Conservation (phyloP, 2,888 invertebrate genomes). For the Drosophila cracens region DNA sequence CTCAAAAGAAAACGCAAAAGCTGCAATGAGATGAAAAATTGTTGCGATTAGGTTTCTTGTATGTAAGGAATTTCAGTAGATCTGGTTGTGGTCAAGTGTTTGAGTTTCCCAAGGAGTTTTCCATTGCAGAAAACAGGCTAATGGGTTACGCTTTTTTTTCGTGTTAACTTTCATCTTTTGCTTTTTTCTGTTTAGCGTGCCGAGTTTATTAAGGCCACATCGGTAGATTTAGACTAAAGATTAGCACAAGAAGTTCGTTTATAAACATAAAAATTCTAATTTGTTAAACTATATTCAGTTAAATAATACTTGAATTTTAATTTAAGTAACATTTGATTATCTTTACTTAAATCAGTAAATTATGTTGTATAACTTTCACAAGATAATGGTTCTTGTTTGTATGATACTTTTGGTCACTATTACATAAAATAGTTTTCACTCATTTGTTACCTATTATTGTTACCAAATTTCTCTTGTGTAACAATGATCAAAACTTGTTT, state of each 20-base stretch:
- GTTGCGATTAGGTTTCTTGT: constrained; percentile 34
- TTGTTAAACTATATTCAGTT: background rate
- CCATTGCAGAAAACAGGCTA: constrained; percentile 13
- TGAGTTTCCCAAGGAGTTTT: background rate
- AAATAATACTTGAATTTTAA: background rate
- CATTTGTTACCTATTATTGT: constrained; percentile 46
- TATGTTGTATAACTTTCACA: background rate
- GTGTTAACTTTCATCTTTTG: background rate
- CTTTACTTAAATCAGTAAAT: background rate
- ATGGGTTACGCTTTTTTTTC: background rate
- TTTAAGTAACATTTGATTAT: background rate
- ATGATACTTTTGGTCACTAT: background rate
- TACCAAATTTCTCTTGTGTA: constrained; percentile 68
- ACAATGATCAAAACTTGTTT: constrained; percentile 50
- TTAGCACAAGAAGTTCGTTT: background rate
- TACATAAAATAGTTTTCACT: constrained; percentile 31
- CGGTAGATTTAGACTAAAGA: background rate
- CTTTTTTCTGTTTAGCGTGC: background rate
- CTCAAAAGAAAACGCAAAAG: constrained; percentile 75
- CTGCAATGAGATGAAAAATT: constrained; percentile 58
- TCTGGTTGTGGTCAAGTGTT: constrained; percentile 13
- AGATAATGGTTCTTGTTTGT: constrained; percentile 4
- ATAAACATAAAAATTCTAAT: background rate
- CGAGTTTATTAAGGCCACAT: background rate
- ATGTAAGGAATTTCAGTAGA: constrained; percentile 24